Percentiles rank a stretch among this genome's conserved stretches.
Conservation (phyloP, 2,888 invertebrate genomes). For the Steromphala cineraria region DNA sequence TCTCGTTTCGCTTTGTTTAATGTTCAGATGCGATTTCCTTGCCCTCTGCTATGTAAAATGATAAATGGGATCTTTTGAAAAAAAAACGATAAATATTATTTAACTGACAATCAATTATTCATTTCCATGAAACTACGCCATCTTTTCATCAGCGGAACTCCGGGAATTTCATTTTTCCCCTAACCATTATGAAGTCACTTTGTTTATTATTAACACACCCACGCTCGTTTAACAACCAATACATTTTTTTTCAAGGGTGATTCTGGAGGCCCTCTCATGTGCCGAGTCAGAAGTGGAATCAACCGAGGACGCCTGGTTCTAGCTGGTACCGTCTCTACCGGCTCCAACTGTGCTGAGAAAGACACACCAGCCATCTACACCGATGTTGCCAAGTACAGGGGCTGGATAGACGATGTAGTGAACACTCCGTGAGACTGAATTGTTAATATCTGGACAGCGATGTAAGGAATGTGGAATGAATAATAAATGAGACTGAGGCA, state of each 20-base stretch:
- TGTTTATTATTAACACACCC: not conserved
- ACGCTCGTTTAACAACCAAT: not conserved
- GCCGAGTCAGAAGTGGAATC: not conserved
- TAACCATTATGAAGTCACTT: not conserved
- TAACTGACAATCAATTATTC: no score
- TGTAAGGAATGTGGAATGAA: no score
- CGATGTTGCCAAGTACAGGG: slow-evolving; percentile 23
- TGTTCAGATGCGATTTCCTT: no score
- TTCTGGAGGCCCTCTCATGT: slow-evolving; percentile 39
- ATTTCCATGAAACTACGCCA: no score
- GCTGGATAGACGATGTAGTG: slow-evolving; percentile 29
- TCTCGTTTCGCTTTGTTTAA: no score
- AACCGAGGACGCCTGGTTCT: not conserved
- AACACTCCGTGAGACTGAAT: not conserved
- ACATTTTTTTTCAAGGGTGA: slow-evolving; percentile 24
- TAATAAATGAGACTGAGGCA: no score
- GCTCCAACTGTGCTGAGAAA: slow-evolving; percentile 30
- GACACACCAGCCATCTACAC: slow-evolving; percentile 40
- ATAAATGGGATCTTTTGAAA: no score
- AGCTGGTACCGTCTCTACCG: slow-evolving; percentile 39
- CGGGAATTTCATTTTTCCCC: no score
- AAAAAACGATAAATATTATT: no score
- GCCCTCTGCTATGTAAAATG: no score
- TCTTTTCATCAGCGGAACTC: no score
- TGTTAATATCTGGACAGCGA: no score